These are phyloP conservation scores for Thrips palmi DNA, from an alignment of 1,140 invertebrate genomes.

Conservation along the genomic window DNA sequence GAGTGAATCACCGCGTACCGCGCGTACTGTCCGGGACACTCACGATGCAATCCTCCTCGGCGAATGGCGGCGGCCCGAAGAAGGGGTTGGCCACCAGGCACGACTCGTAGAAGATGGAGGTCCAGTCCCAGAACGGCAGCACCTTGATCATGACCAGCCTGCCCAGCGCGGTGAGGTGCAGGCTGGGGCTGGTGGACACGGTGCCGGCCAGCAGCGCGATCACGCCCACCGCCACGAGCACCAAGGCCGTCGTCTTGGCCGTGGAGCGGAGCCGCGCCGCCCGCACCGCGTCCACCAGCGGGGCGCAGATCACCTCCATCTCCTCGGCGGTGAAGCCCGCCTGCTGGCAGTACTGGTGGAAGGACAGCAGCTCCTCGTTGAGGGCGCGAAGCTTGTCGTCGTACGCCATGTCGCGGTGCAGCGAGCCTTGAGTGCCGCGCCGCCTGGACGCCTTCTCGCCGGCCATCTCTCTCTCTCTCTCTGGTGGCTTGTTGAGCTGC, in stretches of 20 bases:
- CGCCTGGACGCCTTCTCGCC: neutral
- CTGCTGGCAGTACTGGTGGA: constrained; percentile 43
- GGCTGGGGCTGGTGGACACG: constrained; percentile 29
- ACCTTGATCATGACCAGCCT: constrained; percentile 44
- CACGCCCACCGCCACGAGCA: constrained; percentile 24
- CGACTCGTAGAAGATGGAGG: constrained; percentile 47
- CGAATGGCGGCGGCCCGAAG: constrained; percentile 28
- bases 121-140: constrained; percentile 63
- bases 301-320: constrained; percentile 44
- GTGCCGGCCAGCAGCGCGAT: constrained; percentile 26
- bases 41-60: constrained; percentile 37
- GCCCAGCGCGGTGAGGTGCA: constrained; percentile 34
- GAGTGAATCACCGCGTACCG: too few relatives aligned
- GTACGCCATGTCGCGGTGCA: constrained; percentile 7
- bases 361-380: constrained; percentile 33
- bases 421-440: constrained; percentile 3
- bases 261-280: constrained; percentile 33
- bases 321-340: constrained; percentile 44
- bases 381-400: constrained; percentile 25
- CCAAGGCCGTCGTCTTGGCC: constrained; percentile 21
- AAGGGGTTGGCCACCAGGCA: constrained; percentile 51
- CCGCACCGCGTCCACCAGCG: constrained; percentile 35
- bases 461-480: constrained; percentile 5
- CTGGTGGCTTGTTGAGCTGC: constrained; percentile 23
- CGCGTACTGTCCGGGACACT: constrained; percentile 12